Conservation (phyloP, 2,113 vertebrate species). For the Sula dactylatra region DNA sequence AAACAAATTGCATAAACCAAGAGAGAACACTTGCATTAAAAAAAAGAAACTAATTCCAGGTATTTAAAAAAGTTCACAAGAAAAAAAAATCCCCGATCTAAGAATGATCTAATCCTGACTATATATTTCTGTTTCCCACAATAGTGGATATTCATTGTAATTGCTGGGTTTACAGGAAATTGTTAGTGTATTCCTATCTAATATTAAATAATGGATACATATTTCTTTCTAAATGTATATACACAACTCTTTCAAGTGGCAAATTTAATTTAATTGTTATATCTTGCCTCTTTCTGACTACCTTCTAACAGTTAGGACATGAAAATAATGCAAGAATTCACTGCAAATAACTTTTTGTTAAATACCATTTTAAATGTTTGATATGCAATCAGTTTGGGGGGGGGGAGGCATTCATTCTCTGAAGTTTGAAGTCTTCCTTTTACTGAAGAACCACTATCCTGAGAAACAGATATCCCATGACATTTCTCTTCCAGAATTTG, state of each 20-base stretch:
- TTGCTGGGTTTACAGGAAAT: conserved; percentile 19
- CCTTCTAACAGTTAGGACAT: not conserved
- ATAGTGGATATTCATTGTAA: not conserved
- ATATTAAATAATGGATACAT: not conserved
- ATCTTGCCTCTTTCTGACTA: not conserved
- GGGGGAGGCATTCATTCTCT: not conserved
- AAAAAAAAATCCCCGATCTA: not conserved
- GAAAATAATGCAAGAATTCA: not conserved
- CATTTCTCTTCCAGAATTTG: not conserved
- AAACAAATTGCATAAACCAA: conserved; percentile 1
- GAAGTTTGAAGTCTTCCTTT: not conserved
- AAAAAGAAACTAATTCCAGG: not conserved
- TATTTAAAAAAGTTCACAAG: not conserved
- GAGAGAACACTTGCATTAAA: not conserved
- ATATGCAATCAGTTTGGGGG: not conserved
- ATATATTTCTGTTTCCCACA: not conserved
- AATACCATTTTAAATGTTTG: not conserved
- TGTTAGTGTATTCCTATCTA: not conserved
- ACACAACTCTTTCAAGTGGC: not conserved
- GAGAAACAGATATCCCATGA: not conserved
- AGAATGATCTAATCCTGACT: not conserved
- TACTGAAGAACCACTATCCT: not conserved
- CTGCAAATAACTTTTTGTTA: not conserved
- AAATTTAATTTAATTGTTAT: not conserved
- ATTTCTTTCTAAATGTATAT: not conserved